Evolutionary conservation across 2,888 invertebrate species (phyloP).

Genomic region (Melolontha melolontha): DNA sequence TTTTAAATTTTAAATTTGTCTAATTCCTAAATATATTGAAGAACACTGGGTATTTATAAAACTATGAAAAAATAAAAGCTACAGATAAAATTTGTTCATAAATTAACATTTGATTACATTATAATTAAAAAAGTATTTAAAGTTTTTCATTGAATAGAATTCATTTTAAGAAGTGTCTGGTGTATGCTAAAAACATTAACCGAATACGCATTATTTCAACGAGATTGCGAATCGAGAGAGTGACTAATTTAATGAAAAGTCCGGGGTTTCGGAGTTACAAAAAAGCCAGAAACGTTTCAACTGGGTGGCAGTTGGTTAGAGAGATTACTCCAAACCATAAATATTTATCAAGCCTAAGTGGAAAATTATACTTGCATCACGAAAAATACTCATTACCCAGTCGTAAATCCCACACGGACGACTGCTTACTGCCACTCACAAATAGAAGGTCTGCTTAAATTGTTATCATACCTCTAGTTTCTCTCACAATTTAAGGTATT

Average conservation of each 20-base stretch:
- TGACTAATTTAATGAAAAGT: constrained; percentile 16
- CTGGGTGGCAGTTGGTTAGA: constrained; percentile 2
- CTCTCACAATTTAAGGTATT: too few species aligned
- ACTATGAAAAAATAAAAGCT: too few species aligned
- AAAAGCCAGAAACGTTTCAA: constrained; percentile 5
- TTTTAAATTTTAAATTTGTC: too few species aligned
- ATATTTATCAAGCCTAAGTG: constrained; percentile 32
- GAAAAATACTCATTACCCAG: constrained; percentile 11
- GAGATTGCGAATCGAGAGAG: constrained; percentile 3
- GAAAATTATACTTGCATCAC: constrained; percentile 31
- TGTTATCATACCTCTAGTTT: too few species aligned
- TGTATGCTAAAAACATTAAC: too few species aligned
- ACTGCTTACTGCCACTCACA: constrained; percentile 12
- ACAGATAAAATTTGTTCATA: too few species aligned
- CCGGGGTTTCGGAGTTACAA: constrained; percentile 1
- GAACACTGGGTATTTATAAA: too few species aligned
- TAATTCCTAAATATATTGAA: too few species aligned
- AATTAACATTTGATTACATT: too few species aligned
- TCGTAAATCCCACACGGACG: constrained; percentile 16
- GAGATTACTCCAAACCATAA: constrained; percentile 16
- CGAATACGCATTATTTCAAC: too few species aligned
- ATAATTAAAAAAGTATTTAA: background rate
- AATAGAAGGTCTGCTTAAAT: background rate
- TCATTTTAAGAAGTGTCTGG: background rate
- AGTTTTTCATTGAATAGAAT: background rate